These are phyloP conservation scores for Eugnorisma glareosa DNA, from an alignment of 2,888 invertebrate genomes.

Conservation along the genomic window DNA sequence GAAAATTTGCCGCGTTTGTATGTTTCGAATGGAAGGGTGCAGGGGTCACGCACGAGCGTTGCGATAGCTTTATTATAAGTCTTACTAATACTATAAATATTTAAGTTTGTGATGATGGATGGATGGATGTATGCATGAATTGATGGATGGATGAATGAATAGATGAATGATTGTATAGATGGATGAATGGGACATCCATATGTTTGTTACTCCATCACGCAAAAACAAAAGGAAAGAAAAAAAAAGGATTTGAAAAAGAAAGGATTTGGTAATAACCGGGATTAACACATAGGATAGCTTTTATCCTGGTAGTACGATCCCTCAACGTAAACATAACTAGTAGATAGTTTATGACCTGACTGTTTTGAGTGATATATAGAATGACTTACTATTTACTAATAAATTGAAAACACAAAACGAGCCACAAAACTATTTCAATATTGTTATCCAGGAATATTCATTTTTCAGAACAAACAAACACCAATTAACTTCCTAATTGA, in stretches of 20 bases:
- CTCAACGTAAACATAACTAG: too few relatives aligned
- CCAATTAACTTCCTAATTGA: constrained; percentile 30
- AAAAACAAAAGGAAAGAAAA: too few relatives aligned
- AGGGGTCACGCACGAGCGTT: not conserved
- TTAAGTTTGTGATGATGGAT: not conserved
- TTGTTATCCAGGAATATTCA: not conserved
- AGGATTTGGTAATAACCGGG: not conserved
- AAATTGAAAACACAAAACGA: not conserved
- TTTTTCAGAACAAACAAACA: not conserved
- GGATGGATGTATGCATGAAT: not conserved
- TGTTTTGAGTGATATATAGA: not conserved
- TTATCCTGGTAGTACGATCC: not conserved
- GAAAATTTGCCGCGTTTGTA: not conserved
- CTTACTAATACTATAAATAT: not conserved
- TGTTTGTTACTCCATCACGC: not conserved
- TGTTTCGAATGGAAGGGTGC: not conserved
- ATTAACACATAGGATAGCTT: not conserved
- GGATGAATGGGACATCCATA: too few relatives aligned
- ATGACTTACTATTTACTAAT: not conserved
- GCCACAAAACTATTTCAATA: not conserved
- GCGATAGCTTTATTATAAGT: not conserved
- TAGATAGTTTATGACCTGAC: too few relatives aligned
- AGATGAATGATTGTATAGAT: not conserved
- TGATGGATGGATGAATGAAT: too few relatives aligned
- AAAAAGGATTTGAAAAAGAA: not conserved